Base-by-base conservation (phyloP, 2,888 invertebrate genomes). In the Stratiomys singularior region DNA sequence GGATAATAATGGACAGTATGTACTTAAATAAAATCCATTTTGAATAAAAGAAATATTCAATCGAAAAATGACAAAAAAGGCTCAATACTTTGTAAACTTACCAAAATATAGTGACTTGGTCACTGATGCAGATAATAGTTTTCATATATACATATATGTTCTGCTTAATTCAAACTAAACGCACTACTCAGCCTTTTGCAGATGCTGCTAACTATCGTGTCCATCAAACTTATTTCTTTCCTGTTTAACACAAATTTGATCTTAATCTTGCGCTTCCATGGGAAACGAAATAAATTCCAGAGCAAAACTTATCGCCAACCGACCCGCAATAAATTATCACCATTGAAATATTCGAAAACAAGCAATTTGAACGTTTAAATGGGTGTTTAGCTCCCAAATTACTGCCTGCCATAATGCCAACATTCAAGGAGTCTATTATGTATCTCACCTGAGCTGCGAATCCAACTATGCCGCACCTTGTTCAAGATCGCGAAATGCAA, bases 281-380 rank as follows among this genome's bases (percentile, higher is more conserved):
- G 52, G 52, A 52, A 13, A 13, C 52, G 15, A 15, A 18, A 52
- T n/a, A n/a, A 18, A 52, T 52, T 18, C 52, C 52, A 52, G 18
- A 52, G 15, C 52, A 18, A 9, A 37, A 3, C 9, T 37, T 37
- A 5, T 44, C 21, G 37, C 58, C 74, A 27, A 18, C 58, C 37
- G 37, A 28, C 58, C 58, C 58, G 30, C 37, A 76, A 79, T 79
- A 79, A 79, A 79, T 79, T 79, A 79, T 77, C 79, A 77, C 79
- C 79, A 76, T 71, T 79, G 60, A 71, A 79, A 79, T 67, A 77
- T 77, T 72, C 77, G 44, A 47, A 74, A 60, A 58, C 74, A 74
- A 74, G 74, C 74, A 58, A 74, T 74, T 74, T 58, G 60, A 25
- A 47, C 18, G 23, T 44, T 74, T 5, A 74, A 74, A 74, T 60